Evolutionary conservation across 2,797 vertebrate species (phyloP), one percentile per base, ranked within the genome.

Genomic region (Tympanoctomys barrerae): DNA sequence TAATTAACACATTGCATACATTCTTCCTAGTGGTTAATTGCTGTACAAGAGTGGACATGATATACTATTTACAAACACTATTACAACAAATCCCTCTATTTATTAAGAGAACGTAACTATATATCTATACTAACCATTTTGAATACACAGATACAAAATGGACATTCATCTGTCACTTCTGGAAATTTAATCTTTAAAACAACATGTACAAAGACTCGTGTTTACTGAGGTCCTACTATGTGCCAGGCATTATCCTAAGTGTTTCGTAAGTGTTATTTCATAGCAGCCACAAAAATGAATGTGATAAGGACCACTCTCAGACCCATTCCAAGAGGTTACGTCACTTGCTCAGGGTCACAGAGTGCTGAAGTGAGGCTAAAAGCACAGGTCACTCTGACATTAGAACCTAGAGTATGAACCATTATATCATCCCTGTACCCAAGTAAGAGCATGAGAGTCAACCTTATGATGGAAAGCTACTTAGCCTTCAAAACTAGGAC

Each of bases 121-220:
- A 42, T 42, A 42, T 42, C 42, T 42, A 42, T 5, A 3, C 42
- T 42, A 42, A 42, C 42, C 42, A 42, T 42, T 42, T 42, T 42
- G 42, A 42, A 42, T 42, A 42, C 42, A 42, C 42, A 42, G 42
- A 42, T 42, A 42, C 42, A 42, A 42, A 42, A 42, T 42, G 42
- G 42, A 42, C 42, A 42, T 42, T 42, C 42, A 42, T 42, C 42
- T 42, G 42, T 42, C 42, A 42, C 42, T 42, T 70, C 59, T 87
- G 71, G 83, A 73, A 94, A 92, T 78, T 61, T 75, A 83, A 59
- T 21, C 42, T 88, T 87, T 94, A 71, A 84, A 66, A 88, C 82
- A 71, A 22, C 4, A 19, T 22, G 5, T 2, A 1, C 22, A 78
- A 78, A 24, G 42, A 33, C 21, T 16, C 75, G 24, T 26, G 57